phyloP scores from a whole-genome alignment of 1,140 invertebrate species.

The Zaprionus kolodkinae region DNA sequence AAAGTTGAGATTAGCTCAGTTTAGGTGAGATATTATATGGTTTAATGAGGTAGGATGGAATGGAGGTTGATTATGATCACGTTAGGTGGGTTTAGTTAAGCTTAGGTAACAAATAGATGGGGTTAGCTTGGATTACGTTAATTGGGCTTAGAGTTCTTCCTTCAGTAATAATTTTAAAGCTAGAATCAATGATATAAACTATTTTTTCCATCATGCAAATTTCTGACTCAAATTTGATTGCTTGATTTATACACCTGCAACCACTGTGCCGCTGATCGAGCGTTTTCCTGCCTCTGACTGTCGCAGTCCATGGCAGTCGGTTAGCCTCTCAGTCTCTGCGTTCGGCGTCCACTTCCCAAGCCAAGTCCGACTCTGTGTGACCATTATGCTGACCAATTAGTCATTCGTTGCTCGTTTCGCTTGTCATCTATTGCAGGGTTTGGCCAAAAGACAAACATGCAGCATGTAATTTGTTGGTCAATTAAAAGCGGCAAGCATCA shows the following conservation, averaged over 20 bases:
- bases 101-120: too few relatives aligned
- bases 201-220: too few relatives aligned
- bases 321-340: background rate
- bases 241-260: background rate
- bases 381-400: constrained; percentile 79
- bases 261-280: constrained; percentile 32
- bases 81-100: too few relatives aligned
- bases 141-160: too few relatives aligned
- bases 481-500: constrained; percentile 75
- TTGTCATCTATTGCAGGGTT: constrained; percentile 74
- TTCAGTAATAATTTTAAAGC: too few relatives aligned
- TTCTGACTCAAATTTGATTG: background rate
- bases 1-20: background rate
- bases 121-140: background rate
- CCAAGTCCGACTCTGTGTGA: constrained; percentile 53
- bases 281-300: constrained; percentile 14
- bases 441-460: constrained; percentile 68
- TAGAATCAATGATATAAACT: too few relatives aligned
- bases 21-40: background rate
- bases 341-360: background rate
- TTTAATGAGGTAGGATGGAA: background rate
- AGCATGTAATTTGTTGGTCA: constrained; percentile 79
- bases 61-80: too few relatives aligned
- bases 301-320: constrained; percentile 1
- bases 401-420: constrained; percentile 73